A percentile compares a stretch with the other conserved stretches of the same genome.
Conservation (phyloP, 2,797 vertebrate species). For the Megaceryle alcyon region DNA sequence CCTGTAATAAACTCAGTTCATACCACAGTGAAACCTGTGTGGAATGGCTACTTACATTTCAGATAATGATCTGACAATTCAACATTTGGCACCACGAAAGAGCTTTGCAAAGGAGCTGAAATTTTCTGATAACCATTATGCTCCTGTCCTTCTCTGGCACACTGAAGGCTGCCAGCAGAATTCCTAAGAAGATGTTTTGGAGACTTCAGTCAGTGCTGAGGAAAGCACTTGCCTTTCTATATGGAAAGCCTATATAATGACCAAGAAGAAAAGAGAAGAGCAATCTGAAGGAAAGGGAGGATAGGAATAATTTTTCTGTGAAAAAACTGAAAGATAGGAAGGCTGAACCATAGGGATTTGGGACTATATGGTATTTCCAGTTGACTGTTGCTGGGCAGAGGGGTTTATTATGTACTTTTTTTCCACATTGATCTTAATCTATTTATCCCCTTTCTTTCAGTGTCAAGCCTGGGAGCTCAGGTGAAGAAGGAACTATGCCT, state of each 20-base stretch:
- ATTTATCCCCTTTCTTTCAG: background rate
- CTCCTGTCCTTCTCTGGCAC: background rate
- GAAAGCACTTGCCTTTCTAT: background rate
- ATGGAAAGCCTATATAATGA: background rate
- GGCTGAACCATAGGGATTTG: background rate
- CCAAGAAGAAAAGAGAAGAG: background rate
- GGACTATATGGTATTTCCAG: background rate
- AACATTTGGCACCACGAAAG: background rate
- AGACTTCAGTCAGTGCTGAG: background rate
- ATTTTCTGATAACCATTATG: background rate
- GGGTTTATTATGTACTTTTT: background rate
- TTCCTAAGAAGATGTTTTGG: background rate
- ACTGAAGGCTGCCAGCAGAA: background rate
- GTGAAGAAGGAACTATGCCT: background rate
- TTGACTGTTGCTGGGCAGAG: background rate
- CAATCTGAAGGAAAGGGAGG: background rate
- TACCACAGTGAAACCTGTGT: background rate
- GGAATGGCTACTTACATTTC: background rate
- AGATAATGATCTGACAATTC: background rate
- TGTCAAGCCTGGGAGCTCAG: background rate
- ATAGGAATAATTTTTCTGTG: background rate
- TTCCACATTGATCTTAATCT: background rate
- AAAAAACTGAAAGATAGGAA: background rate
- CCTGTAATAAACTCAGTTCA: background rate
- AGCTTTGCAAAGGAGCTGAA: background rate